Percentiles rank a stretch among this genome's conserved stretches.
Evolutionary conservation across 2,888 invertebrate genomes (phyloP).

Genomic region (Noctua fimbriata): DNA sequence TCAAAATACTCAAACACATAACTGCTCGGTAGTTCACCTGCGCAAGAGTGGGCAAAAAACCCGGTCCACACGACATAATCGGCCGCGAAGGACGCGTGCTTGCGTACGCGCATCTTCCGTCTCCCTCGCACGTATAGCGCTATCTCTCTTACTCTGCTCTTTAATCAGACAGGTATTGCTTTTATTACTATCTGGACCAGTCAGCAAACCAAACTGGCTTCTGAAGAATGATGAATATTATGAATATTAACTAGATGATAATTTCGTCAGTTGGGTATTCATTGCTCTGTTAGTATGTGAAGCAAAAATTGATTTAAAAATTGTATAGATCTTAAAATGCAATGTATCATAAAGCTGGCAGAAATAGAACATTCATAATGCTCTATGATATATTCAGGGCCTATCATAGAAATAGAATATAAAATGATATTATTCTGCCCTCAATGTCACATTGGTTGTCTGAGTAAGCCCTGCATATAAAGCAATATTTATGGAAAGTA

Average conservation of each 20-base stretch:
- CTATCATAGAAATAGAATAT: slow-evolving; percentile 3
- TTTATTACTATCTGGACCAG: slow-evolving; percentile 80
- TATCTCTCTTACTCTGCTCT: slow-evolving; percentile 72
- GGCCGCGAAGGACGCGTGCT: slow-evolving; percentile 87
- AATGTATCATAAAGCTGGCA: slow-evolving; percentile 18
- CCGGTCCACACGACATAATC: slow-evolving; percentile 75
- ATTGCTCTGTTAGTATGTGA: slow-evolving; percentile 15
- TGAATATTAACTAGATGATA: slow-evolving; percentile 80
- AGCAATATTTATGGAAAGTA: slow-evolving; percentile 37
- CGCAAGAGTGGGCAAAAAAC: slow-evolving; percentile 77
- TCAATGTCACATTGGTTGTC: slow-evolving; percentile 20
- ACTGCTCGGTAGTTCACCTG: slow-evolving; percentile 79
- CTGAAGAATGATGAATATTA: slow-evolving; percentile 78
- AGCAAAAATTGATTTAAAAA: not conserved
- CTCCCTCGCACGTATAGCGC: slow-evolving; percentile 70
- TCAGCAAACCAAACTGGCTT: slow-evolving; percentile 75
- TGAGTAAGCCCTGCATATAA: not conserved
- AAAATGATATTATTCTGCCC: slow-evolving; percentile 9
- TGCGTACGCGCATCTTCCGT: slow-evolving; percentile 81
- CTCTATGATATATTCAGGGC: slow-evolving; percentile 42
- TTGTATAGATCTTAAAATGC: slow-evolving; percentile 7
- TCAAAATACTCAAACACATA: slow-evolving; percentile 65
- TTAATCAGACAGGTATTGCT: slow-evolving; percentile 77
- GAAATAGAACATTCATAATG: slow-evolving; percentile 1
- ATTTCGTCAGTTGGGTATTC: slow-evolving; percentile 64